A percentile compares a stretch with the other conserved stretches of the same genome.
phyloP scores from a whole-genome alignment of 1,140 invertebrate species.

The Procambarus virginalis region DNA sequence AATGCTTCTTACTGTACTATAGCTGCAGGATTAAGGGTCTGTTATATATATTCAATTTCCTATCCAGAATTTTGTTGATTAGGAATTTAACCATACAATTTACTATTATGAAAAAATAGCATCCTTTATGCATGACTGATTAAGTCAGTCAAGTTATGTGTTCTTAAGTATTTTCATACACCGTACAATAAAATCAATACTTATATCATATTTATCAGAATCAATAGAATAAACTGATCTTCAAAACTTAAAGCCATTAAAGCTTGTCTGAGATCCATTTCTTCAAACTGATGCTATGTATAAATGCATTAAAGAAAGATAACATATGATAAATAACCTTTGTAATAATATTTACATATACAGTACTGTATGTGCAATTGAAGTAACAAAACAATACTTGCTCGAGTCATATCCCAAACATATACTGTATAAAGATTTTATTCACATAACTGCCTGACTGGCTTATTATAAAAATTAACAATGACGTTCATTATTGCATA shows the following conservation, averaged over 20 bases:
- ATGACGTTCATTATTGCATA: background rate
- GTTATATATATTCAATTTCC: background rate
- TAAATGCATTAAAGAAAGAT: background rate
- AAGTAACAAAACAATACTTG: background rate
- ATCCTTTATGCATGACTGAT: conserved; percentile 2
- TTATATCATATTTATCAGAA: background rate
- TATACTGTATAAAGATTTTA: background rate
- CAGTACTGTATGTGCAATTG: background rate
- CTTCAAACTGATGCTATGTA: background rate
- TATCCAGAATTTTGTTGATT: background rate
- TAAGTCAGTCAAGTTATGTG: background rate
- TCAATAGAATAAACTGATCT: background rate
- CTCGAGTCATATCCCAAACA: background rate
- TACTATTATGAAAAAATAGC: background rate
- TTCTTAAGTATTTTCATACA: background rate
- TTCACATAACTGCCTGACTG: background rate
- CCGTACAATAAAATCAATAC: background rate
- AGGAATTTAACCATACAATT: background rate
- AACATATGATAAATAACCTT: background rate
- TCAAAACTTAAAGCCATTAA: background rate
- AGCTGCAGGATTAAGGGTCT: background rate
- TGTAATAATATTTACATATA: background rate
- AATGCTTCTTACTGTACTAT: background rate
- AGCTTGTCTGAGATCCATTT: background rate
- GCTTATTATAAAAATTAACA: background rate